Conservation (phyloP, 2,113 vertebrate genomes). For the Edolisoma coerulescens region DNA sequence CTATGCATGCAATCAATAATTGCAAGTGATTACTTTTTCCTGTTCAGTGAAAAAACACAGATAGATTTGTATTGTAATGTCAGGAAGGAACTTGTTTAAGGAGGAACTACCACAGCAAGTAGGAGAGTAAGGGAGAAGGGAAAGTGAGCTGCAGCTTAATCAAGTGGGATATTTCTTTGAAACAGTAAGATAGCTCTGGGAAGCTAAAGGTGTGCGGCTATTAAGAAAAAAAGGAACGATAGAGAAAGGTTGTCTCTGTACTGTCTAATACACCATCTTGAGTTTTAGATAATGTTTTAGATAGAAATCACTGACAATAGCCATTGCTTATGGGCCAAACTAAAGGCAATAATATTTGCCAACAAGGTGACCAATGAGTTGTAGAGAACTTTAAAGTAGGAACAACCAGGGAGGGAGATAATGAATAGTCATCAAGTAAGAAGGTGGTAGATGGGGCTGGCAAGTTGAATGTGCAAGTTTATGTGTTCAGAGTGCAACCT, state of each 20-base stretch:
- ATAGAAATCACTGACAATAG: background rate
- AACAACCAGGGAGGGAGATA: background rate
- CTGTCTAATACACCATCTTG: background rate
- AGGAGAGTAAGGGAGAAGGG: background rate
- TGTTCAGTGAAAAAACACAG: background rate
- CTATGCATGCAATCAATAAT: background rate
- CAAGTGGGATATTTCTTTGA: fast-evolving
- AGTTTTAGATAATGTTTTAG: background rate
- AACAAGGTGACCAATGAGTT: background rate
- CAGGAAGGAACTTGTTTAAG: background rate
- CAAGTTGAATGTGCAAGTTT: background rate
- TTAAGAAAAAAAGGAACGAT: background rate
- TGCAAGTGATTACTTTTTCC: background rate
- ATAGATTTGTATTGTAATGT: background rate
- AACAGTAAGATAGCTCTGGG: background rate
- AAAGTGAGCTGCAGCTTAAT: background rate
- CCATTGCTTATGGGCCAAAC: background rate
- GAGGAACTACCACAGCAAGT: background rate
- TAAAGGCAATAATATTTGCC: background rate
- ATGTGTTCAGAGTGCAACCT: background rate
- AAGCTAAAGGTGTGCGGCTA: background rate
- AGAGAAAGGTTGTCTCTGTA: background rate
- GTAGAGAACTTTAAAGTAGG: background rate
- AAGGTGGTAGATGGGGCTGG: background rate
- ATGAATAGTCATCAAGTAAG: background rate